Evolutionary conservation across 2,888 invertebrate species (phyloP), one percentile per base, ranked within the genome.

Genomic region (Carpatolechia fugitivella): DNA sequence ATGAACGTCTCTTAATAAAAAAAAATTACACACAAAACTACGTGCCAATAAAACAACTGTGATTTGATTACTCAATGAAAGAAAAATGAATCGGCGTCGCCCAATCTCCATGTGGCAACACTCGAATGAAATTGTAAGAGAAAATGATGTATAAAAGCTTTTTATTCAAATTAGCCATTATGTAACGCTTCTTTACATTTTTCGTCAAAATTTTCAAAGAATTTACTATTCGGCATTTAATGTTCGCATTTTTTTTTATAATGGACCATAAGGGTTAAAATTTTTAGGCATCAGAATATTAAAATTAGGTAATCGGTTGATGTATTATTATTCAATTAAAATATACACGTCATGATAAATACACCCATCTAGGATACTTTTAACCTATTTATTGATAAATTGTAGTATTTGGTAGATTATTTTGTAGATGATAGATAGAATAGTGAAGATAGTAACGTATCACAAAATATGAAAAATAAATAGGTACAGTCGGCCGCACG

Each of bases 261-360:
- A 16, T 16, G 44, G 44, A 44, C 44, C 30, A 13, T 33, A 1
- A n/a, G 11, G 50, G 16, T 55, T 44, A n/a, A 44, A 24, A n/a
- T 24, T 24, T 24, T n/a, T 20, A 11, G 13, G 24, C 24, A n/a
- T 44, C 24, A 24, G 40, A 58, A 44, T 44, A 20, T 44, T 20
- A 24, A 11, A 35, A 56, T 54, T 31, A 48, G 50, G 38, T 51
- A 36, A 56, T 56, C 55, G 55, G 56, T 60, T 58, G 24, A 20
- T 24, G 44, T 44, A 24, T 44, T 44, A 24, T 44, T 44, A 24
- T 44, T 24, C 44, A 24, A 44, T 44, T 44, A 2, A 44, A 44
- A 20, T 18, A 18, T 20, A 38, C 3, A 38, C 24, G 3, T 24
- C 6, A 24, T 24, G 24, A 24, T 24, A 3, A 24, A 8, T 38